Evolutionary conservation across 2,113 vertebrate species (phyloP), one percentile per base, ranked within the genome.

Genomic region (Trichomycterus rosablanca): DNA sequence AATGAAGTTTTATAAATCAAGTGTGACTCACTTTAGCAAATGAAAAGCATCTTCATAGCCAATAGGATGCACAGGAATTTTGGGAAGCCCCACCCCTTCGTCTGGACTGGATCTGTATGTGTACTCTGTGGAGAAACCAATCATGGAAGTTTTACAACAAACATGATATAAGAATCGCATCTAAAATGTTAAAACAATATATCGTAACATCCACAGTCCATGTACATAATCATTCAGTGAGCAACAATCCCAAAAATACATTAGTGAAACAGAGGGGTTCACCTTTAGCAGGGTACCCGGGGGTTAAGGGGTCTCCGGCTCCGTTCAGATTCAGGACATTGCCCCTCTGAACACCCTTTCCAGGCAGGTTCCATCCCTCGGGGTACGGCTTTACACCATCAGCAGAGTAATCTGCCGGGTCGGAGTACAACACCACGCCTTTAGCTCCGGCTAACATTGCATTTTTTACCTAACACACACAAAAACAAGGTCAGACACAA

Each of bases 251-350:
- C 26, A 30, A 30, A 7, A 30, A 30, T 7, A 4, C 3, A 30
- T 30, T 30, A 3, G 3, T 30, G 26, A 7, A 3, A 4, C 26
- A 30, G 26, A 30, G 7, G 7, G 3, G 26, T 30, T 30, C 55
- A 96, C 96, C 93, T 92, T 95, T 98, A 7, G 96, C 95, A 3
- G 96, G 96, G 71, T 98, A 98, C 2, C 95, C 94, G 7, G 96
- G 94, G 11, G 96, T 98, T 1, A 98, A 88, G 0, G 95, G 93
- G 20, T 98, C 96, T 63, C 94, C 95, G 0, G 93, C 92, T 18
- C 95, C 95, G 1, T 98, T 92, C 45, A 95, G 70, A 23, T 91
- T 95, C 46, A 98, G 84, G 1, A 98, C 91, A 43, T 98, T 98
- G 9, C 96, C 96, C 67, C 95, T 89, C 67, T 98, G 96, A 15